These are phyloP conservation scores for Carcina quercana DNA, from an alignment of 2,888 invertebrate genomes.

Conservation along the genomic window DNA sequence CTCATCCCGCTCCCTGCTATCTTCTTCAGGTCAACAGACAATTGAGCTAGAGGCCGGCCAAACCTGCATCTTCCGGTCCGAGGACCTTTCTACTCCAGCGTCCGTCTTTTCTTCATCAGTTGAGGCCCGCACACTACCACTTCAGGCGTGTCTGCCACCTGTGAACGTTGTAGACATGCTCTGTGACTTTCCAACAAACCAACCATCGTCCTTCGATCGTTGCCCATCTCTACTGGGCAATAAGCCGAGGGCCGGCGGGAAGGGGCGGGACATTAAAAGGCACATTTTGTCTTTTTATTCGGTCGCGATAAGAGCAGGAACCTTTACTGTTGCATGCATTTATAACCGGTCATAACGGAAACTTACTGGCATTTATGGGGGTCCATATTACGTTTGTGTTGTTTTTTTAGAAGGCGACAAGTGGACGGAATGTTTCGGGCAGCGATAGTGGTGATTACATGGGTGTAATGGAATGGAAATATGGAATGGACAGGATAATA, in stretches of 20 bases:
- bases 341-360: constrained; percentile 20
- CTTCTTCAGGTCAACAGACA: too few relatives aligned
- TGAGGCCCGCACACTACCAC: too few relatives aligned
- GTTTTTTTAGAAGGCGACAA: constrained; percentile 3
- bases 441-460: too few relatives aligned
- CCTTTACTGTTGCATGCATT: constrained; percentile 27
- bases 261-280: constrained; percentile 40
- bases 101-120: too few relatives aligned
- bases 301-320: constrained; percentile 40
- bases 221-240: constrained; percentile 23
- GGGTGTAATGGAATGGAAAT: too few relatives aligned
- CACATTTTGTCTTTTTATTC: constrained; percentile 46
- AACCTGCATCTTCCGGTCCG: too few relatives aligned
- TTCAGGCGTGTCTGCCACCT: too few relatives aligned
- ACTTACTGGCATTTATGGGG: constrained; percentile 9
- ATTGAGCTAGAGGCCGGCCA: too few relatives aligned
- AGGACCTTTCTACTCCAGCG: too few relatives aligned
- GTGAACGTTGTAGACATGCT: not conserved
- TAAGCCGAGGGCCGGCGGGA: constrained; percentile 38
- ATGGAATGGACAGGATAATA: too few relatives aligned
- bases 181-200: not conserved
- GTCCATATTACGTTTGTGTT: constrained; percentile 6
- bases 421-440: too few relatives aligned
- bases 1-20: too few relatives aligned
- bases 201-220: not conserved